Evolutionary conservation across 92 coral and sea anemone genomes (phyloP).

Genomic region (Hydrozoanthus gracilis): DNA sequence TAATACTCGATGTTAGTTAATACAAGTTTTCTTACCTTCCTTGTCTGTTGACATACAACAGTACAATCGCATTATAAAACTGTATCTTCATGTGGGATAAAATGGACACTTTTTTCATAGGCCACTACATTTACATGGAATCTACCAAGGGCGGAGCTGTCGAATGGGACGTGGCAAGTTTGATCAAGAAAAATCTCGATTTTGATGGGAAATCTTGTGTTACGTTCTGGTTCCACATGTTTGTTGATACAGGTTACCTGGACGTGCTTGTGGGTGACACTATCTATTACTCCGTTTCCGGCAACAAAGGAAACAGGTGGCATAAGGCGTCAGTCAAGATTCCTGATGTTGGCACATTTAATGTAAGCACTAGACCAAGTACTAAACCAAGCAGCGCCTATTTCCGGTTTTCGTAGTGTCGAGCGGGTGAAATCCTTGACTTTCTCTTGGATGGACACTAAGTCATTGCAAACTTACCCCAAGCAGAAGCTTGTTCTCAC

Average conservation of each 20-base stretch:
- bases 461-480: too few species aligned
- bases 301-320: constrained; percentile 31
- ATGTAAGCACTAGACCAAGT: not conserved
- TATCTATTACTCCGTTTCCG: not conserved
- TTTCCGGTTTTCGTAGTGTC: too few species aligned
- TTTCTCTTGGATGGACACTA: too few species aligned
- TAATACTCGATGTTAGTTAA: too few species aligned
- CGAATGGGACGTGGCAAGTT: constrained; percentile 22
- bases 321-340: constrained; percentile 20
- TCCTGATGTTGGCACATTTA: not conserved
- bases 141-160: not conserved
- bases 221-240: constrained; percentile 47
- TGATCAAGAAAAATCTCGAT: not conserved
- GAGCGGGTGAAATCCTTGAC: too few species aligned
- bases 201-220: constrained; percentile 16
- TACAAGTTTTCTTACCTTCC: too few species aligned
- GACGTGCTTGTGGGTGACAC: constrained; percentile 20
- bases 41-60: too few species aligned
- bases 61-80: too few species aligned
- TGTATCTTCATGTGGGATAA: too few species aligned
- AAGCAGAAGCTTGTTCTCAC: too few species aligned
- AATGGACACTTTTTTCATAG: not conserved
- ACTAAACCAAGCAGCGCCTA: too few species aligned
- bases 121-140: constrained; percentile 28
- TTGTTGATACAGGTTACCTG: constrained; percentile 22